Evolutionary conservation across 1,140 invertebrate genomes (phyloP).

Genomic region (Rhopalosiphum padi): DNA sequence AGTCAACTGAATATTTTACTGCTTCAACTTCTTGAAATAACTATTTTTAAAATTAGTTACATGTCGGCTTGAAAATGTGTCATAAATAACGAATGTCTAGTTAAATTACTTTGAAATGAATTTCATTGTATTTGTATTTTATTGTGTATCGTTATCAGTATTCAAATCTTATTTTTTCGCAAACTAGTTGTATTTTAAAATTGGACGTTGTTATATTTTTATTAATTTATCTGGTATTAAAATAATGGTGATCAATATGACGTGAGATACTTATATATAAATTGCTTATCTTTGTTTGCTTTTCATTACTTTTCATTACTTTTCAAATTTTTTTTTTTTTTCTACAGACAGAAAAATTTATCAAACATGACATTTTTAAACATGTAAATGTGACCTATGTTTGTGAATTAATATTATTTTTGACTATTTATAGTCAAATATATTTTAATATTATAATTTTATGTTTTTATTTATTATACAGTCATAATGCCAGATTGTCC

Average conservation of each 20-base stretch:
- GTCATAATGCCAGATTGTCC: too few relatives aligned
- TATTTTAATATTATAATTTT: too few relatives aligned
- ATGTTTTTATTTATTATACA: too few relatives aligned
- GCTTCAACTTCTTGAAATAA: not conserved
- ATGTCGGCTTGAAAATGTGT: not conserved
- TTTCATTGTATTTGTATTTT: slow-evolving; percentile 1
- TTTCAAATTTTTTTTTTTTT: not conserved
- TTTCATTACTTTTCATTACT: not conserved
- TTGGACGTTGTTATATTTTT: not conserved
- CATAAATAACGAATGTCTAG: not conserved
- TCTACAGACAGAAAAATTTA: not conserved
- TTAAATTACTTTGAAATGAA: not conserved
- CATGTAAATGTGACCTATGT: too few relatives aligned
- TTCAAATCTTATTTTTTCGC: not conserved
- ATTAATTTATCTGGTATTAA: not conserved
- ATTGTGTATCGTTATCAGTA: not conserved
- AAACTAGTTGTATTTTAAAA: not conserved
- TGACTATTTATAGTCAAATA: too few relatives aligned
- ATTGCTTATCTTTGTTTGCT: not conserved
- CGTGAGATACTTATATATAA: not conserved
- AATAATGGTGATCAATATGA: not conserved
- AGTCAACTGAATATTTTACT: not conserved
- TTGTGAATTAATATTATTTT: too few relatives aligned
- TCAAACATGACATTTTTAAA: not conserved
- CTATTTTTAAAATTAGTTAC: not conserved